A percentile compares a stretch with the other conserved stretches of the same genome.
phyloP scores from a whole-genome alignment of 1,140 invertebrate genomes.

The Hylyphantes graminicola region DNA sequence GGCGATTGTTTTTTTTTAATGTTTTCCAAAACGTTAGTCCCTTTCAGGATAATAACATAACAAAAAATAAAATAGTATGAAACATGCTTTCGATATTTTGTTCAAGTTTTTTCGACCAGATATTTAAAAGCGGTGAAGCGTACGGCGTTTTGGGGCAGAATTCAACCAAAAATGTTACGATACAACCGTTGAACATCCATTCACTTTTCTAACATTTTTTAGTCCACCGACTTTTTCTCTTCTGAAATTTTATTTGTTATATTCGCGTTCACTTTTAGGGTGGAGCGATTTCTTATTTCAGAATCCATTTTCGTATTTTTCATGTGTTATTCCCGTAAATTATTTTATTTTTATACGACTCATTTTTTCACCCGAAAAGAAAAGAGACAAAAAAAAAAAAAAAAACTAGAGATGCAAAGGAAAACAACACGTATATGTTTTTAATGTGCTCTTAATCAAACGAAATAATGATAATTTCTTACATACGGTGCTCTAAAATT shows the following conservation, averaged over 20 bases:
- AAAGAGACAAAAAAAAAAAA: neutral
- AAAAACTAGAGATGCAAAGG: neutral
- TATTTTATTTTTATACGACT: slow-evolving; percentile 29
- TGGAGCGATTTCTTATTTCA: slow-evolving; percentile 21
- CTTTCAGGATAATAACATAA: slow-evolving; percentile 11
- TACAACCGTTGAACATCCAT: slow-evolving; percentile 33
- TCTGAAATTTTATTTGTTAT: neutral
- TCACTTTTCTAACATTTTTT: slow-evolving; percentile 39
- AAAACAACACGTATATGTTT: neutral
- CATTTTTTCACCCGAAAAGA: neutral
- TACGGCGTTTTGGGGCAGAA: slow-evolving; percentile 9
- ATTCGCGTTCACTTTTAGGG: slow-evolving; percentile 1
- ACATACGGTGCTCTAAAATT: no score
- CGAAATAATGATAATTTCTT: no score
- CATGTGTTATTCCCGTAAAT: no score
- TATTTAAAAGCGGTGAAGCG: slow-evolving; percentile 37
- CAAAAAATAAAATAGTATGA: neutral
- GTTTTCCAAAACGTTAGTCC: neutral
- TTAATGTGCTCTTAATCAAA: neutral
- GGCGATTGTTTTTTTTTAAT: no score
- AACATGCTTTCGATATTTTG: neutral
- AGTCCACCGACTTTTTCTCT: neutral
- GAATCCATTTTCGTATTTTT: neutral
- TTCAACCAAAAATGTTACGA: slow-evolving; percentile 36
- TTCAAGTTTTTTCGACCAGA: slow-evolving; percentile 2